Conservation (phyloP, 1,140 invertebrate genomes). For the Aphelenchoides besseyi region DNA sequence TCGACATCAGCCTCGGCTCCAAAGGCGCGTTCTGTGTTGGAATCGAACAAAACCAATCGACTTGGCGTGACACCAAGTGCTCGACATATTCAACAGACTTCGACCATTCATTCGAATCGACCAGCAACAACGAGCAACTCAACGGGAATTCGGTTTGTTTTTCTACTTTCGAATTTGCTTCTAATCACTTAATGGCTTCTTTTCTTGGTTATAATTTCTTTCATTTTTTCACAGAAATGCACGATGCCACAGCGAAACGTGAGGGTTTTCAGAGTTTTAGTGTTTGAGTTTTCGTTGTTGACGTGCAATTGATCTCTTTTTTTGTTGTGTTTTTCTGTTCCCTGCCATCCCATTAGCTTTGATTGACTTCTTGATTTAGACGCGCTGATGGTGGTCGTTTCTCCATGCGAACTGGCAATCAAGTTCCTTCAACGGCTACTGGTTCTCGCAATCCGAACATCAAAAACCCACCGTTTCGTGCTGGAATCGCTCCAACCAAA, state of each 20-base stretch:
- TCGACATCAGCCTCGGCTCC: neutral
- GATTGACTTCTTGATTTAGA: slow-evolving; percentile 30
- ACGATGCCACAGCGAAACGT: slow-evolving; percentile 52
- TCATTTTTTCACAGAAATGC: slow-evolving; percentile 31
- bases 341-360: neutral
- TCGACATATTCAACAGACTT: neutral
- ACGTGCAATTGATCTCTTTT: neutral
- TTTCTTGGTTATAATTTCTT: slow-evolving; percentile 21
- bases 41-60: slow-evolving; percentile 15
- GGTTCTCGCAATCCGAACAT: neutral
- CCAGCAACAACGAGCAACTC: slow-evolving; percentile 12
- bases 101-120: neutral
- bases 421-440: slow-evolving; percentile 8
- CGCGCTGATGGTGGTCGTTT: slow-evolving; percentile 48
- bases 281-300: slow-evolving; percentile 37
- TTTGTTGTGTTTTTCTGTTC: slow-evolving; percentile 17
- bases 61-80: slow-evolving; percentile 8
- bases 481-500: slow-evolving; percentile 25
- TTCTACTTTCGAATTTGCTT: neutral
- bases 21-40: slow-evolving; percentile 23
- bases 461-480: slow-evolving; percentile 33
- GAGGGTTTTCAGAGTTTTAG: too few relatives aligned
- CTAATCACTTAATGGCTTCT: slow-evolving; percentile 12
- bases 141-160: neutral
- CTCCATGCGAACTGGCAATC: slow-evolving; percentile 39